phyloP scores from a whole-genome alignment of 2,113 vertebrate genomes.

The Penelope pileata region DNA sequence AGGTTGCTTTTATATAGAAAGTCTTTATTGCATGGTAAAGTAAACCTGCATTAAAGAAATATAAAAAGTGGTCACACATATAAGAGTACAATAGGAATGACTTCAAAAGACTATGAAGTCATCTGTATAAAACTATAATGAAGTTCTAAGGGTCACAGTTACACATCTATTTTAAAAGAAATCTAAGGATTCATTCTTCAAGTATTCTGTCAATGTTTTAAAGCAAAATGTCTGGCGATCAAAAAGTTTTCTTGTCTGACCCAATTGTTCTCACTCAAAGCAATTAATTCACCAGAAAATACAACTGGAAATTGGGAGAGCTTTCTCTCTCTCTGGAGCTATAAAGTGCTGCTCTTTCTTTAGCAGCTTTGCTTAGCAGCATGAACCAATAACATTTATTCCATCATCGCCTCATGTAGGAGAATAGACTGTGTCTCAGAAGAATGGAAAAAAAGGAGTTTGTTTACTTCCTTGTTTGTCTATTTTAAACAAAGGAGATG shows the following conservation, averaged over 20 bases:
- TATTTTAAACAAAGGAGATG: slow-evolving; percentile 31
- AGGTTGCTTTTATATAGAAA: not conserved
- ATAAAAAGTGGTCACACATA: not conserved
- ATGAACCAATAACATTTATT: not conserved
- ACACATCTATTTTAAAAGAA: not conserved
- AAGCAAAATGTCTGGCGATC: not conserved
- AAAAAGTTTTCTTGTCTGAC: not conserved
- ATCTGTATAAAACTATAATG: not conserved
- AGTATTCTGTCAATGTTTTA: not conserved
- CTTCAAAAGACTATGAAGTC: not conserved
- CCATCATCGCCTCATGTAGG: not conserved
- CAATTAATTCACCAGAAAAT: not conserved
- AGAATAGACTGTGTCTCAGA: not conserved
- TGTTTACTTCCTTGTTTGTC: slow-evolving; percentile 10
- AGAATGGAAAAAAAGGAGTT: slow-evolving; percentile 6
- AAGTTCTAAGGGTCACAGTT: not conserved
- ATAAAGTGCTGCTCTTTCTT: not conserved
- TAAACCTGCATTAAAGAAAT: not conserved
- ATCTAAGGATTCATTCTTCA: not conserved
- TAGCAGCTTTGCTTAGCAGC: not conserved
- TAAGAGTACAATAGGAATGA: not conserved
- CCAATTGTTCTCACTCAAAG: not conserved
- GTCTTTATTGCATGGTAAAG: not conserved
- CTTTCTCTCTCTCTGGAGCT: not conserved
- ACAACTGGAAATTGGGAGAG: not conserved